These are phyloP conservation scores for Chironomus riparius DNA, from an alignment of 2,888 invertebrate species.

Conservation along the genomic window DNA sequence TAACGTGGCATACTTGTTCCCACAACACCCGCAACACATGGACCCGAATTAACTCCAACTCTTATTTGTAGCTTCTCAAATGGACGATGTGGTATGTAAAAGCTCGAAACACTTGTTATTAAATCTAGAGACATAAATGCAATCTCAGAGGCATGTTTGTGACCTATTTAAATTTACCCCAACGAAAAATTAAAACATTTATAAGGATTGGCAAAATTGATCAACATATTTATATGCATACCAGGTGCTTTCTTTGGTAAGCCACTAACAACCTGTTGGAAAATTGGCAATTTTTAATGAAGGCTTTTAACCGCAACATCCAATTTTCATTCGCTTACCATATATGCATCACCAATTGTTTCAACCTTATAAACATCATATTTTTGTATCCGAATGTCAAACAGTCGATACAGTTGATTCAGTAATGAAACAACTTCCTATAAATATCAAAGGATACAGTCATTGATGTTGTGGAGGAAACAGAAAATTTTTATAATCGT, in stretches of 20 bases:
- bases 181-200: neutral
- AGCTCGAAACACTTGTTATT: conserved; percentile 46
- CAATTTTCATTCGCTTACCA: conserved; percentile 40
- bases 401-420: conserved; percentile 63
- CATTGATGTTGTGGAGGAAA: too few relatives aligned
- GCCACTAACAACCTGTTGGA: conserved; percentile 9
- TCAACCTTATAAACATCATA: conserved; percentile 68
- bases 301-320: too few relatives aligned
- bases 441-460: neutral
- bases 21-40: conserved; percentile 56
- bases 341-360: conserved; percentile 54
- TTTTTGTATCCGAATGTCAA: conserved; percentile 59
- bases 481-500: neutral
- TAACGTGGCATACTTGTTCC: conserved; percentile 54
- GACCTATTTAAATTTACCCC: conserved; percentile 38
- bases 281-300: neutral
- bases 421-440: conserved; percentile 53
- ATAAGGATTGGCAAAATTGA: neutral
- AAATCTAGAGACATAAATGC: conserved; percentile 53
- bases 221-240: neutral
- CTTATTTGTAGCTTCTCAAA: conserved; percentile 45
- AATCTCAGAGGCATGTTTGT: conserved; percentile 51
- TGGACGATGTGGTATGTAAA: conserved; percentile 48
- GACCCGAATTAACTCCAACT: conserved; percentile 54
- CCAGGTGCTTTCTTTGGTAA: conserved; percentile 7